Evolutionary conservation across 2,113 vertebrate species (phyloP).

Genomic region (Rattus rattus): DNA sequence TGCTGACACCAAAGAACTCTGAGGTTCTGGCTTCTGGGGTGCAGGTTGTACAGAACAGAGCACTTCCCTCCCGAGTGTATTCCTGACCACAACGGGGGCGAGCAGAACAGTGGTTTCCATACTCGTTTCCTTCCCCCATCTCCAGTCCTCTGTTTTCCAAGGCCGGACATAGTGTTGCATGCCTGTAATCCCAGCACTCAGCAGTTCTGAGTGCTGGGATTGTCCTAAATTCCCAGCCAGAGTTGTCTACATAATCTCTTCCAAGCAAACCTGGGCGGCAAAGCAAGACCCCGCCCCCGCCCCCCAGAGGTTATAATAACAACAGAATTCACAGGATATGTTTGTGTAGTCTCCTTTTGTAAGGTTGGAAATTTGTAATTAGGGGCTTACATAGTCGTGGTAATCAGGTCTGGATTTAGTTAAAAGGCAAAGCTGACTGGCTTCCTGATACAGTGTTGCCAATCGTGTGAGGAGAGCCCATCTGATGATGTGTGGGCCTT

Average conservation of each 20-base stretch:
- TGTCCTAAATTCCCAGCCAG: no score
- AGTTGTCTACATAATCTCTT: neutral
- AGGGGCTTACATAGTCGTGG: neutral
- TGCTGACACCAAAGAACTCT: neutral
- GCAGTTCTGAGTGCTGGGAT: no score
- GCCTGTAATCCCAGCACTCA: neutral
- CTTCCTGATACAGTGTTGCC: neutral
- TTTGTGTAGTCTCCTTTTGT: neutral
- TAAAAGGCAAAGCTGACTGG: neutral
- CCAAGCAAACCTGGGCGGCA: neutral
- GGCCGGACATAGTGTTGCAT: neutral
- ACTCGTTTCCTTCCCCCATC: neutral
- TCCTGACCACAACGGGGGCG: neutral
- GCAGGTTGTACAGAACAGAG: neutral
- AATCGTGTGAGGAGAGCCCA: neutral
- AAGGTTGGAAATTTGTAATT: neutral
- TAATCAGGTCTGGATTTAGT: neutral
- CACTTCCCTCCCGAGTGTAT: neutral
- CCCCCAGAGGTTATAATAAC: neutral
- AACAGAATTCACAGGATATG: neutral
- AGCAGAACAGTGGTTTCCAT: neutral
- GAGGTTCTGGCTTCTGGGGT: neutral
- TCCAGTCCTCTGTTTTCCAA: neutral
- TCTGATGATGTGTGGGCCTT: fast-evolving
- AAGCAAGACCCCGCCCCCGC: neutral